Percentiles rank a stretch among this genome's conserved stretches.
Conservation (phyloP, 2,888 invertebrate genomes). For the Ecliptopera silaceata region DNA sequence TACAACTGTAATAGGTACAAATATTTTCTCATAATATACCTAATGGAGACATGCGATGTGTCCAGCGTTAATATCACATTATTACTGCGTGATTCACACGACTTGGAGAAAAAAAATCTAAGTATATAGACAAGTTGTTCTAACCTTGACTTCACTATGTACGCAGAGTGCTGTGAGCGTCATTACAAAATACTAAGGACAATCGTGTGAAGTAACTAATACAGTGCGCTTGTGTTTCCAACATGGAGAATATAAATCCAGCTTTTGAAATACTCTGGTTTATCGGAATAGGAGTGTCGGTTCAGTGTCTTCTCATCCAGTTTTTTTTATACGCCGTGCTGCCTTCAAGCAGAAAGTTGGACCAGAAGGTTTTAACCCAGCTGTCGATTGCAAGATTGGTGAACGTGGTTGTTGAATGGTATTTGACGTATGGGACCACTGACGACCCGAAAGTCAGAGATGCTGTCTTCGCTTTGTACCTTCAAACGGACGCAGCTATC, state of each 20-base stretch:
- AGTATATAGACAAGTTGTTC: no score
- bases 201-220: neutral
- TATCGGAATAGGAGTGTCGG: slow-evolving; percentile 1
- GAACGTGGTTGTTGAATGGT: slow-evolving; percentile 51
- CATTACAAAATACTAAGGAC: neutral
- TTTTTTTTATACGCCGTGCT: slow-evolving; percentile 42
- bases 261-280: neutral
- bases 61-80: no score
- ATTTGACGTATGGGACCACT: slow-evolving; percentile 21
- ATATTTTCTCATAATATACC: no score
- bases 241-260: slow-evolving; percentile 4
- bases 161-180: no score
- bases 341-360: slow-evolving; percentile 54
- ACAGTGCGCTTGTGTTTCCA: neutral
- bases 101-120: no score
- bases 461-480: slow-evolving; percentile 42
- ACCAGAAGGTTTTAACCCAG: slow-evolving; percentile 58
- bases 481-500: slow-evolving; percentile 56
- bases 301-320: slow-evolving; percentile 44
- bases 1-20: no score
- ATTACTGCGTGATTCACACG: no score
- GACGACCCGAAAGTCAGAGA: slow-evolving; percentile 19
- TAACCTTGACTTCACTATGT: no score
- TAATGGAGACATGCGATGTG: no score
- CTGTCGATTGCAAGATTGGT: slow-evolving; percentile 55